These are phyloP conservation scores for Conus ventricosus DNA, from an alignment of 1,140 invertebrate species.

Conservation along the genomic window DNA sequence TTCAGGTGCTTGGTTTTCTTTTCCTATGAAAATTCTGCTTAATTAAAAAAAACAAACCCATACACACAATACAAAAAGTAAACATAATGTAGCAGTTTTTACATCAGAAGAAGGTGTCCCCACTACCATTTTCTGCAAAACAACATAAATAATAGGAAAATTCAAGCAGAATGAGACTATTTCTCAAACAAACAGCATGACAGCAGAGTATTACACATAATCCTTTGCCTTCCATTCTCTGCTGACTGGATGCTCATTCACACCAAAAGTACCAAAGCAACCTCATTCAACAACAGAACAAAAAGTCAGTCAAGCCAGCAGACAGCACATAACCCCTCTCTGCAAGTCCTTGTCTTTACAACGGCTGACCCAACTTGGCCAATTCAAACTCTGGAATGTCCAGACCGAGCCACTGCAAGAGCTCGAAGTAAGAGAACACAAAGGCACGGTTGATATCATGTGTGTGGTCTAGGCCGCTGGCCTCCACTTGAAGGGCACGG, in stretches of 20 bases:
- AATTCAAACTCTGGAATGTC: constrained; percentile 71
- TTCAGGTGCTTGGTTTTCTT: too few relatives aligned
- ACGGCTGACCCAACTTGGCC: constrained; percentile 49
- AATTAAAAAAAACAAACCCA: too few relatives aligned
- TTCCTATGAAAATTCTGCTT: too few relatives aligned
- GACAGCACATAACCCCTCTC: background rate
- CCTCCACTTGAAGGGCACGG: constrained; percentile 67
- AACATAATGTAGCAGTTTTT: too few relatives aligned
- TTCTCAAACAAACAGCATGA: background rate
- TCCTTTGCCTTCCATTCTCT: background rate
- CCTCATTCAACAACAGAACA: background rate
- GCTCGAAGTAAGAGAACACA: constrained; percentile 74
- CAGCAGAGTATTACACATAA: background rate
- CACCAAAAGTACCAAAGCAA: background rate
- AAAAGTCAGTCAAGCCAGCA: background rate
- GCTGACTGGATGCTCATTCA: background rate
- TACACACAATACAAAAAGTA: too few relatives aligned
- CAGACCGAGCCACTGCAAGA: constrained; percentile 72
- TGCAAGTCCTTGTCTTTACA: background rate
- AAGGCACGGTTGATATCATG: constrained; percentile 73
- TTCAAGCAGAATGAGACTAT: too few relatives aligned
- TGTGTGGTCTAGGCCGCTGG: constrained; percentile 64
- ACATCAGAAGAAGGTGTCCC: too few relatives aligned
- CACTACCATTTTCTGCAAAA: too few relatives aligned
- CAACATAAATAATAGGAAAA: too few relatives aligned